These are phyloP conservation scores for Julus scandinavius DNA, from an alignment of 2,888 invertebrate species.

Conservation along the genomic window DNA sequence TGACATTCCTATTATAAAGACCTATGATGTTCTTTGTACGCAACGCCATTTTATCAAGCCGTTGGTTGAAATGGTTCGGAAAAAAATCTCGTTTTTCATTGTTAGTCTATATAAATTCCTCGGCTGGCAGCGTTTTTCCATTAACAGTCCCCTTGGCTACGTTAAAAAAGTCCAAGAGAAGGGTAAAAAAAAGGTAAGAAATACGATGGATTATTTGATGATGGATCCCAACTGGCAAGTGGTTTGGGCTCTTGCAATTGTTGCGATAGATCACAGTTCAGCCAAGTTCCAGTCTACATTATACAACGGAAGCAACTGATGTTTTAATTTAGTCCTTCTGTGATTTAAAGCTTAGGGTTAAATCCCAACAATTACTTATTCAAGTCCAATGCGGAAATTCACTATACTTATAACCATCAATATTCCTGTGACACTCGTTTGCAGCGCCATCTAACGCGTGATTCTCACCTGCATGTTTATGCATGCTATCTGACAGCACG, in stretches of 20 bases:
- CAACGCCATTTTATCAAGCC: background rate
- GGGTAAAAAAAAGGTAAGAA: background rate
- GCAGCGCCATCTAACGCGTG: background rate
- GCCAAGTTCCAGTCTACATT: background rate
- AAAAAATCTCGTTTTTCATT: constrained; percentile 8
- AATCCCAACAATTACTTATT: constrained; percentile 21
- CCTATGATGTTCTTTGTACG: background rate
- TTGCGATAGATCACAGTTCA: background rate
- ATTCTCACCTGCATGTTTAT: background rate
- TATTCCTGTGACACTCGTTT: no score
- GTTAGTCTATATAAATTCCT: constrained; percentile 31
- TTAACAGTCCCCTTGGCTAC: background rate
- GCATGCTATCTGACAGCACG: background rate
- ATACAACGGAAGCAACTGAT: background rate
- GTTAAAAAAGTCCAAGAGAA: background rate
- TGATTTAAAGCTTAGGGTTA: background rate
- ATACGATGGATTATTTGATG: constrained; percentile 24
- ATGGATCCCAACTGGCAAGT: constrained; percentile 29
- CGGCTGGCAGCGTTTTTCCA: background rate
- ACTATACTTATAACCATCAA: background rate
- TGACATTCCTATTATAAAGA: no score
- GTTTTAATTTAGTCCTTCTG: background rate
- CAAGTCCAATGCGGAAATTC: background rate
- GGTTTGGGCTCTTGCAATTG: constrained; percentile 22
- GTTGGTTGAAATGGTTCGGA: background rate